Base-by-base conservation (phyloP, 1,140 invertebrate genomes). In the Calephelis nemesis region DNA sequence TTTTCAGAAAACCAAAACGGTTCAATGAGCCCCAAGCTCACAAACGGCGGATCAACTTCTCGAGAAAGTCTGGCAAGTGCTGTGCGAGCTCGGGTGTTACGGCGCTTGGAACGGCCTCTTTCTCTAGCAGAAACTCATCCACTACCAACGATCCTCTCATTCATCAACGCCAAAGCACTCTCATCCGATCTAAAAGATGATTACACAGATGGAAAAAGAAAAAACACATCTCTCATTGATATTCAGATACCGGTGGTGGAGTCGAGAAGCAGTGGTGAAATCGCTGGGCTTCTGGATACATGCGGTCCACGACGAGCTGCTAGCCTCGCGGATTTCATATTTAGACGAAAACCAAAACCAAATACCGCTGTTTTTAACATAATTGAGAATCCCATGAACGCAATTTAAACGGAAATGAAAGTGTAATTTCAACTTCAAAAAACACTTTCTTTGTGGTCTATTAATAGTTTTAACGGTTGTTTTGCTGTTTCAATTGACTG, bases 381-480 rank as follows among this genome's bases (percentile, higher is more conserved):
- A 15, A 86, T 87, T 13, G 85, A 84, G 39, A 87, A 87, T 60
- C 85, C 87, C 0, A 87, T 89, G 85, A 80, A 86, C 64, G 74
- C 73, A 5, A 68, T 77, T 50, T 77, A 75, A 76, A 60, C n/a
- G 12, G 13, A 9, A 13, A 10, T 1, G 7, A 19, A 2, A 4
- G 4, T 30, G 10, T 54, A 13, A n/a, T 10, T 15, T n/a, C 15
- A 15, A 13, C 13, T 6, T 42, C n/a, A n/a, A n/a, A n/a, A n/a
- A n/a, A 30, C 30, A 30, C 30, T 30, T 30, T 30, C 4, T 30
- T 30, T 30, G 3, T 30, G 30, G 30, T 30, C 30, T 30, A 30
- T 19, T 30, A 30, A 4, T 30, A 30, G 30, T 2, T 30, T 30
- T 30, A 30, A 30, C 30, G 30, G 1, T 30, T 30, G 30, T 30